Percentiles rank a stretch among this genome's conserved stretches.
These are phyloP conservation scores for Drosophila auraria DNA, from an alignment of 1,140 invertebrate genomes.

Conservation along the genomic window DNA sequence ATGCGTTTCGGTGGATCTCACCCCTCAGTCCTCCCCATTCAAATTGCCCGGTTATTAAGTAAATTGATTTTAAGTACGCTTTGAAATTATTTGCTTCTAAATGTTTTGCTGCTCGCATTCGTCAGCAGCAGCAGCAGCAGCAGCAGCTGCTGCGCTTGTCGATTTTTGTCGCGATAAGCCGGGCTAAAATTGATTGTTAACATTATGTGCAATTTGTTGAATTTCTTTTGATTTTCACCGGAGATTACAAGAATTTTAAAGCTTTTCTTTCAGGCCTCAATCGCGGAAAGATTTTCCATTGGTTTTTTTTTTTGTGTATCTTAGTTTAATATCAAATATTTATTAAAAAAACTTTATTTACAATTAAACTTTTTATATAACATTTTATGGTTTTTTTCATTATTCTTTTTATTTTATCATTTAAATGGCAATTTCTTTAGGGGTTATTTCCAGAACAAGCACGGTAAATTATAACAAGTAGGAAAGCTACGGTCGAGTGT, in stretches of 20 bases:
- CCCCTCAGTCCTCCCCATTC: slow-evolving; percentile 24
- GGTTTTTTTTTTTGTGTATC: not conserved
- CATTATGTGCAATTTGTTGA: slow-evolving; percentile 69
- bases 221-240: slow-evolving; percentile 61
- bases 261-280: not conserved
- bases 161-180: slow-evolving; percentile 39
- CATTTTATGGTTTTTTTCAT: not conserved
- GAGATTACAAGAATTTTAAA: slow-evolving; percentile 43
- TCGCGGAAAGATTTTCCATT: not conserved
- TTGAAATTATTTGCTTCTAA: slow-evolving; percentile 80
- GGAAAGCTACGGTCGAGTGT: too few relatives aligned
- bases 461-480: too few relatives aligned
- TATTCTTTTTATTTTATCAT: not conserved
- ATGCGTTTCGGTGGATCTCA: slow-evolving; percentile 21
- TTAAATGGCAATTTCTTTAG: too few relatives aligned
- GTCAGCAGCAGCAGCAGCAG: slow-evolving; percentile 22
- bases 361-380: not conserved
- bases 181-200: slow-evolving; percentile 71
- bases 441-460: too few relatives aligned
- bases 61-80: slow-evolving; percentile 85
- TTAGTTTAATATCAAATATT: not conserved
- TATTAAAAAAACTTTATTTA: not conserved
- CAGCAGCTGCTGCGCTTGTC: slow-evolving; percentile 32
- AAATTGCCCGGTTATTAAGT: slow-evolving; percentile 84
- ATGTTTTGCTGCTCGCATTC: slow-evolving; percentile 72